A percentile compares a stretch with the other conserved stretches of the same genome.
These are phyloP conservation scores for Orcinus orca DNA, from an alignment of 2,113 vertebrate species.

Conservation along the genomic window DNA sequence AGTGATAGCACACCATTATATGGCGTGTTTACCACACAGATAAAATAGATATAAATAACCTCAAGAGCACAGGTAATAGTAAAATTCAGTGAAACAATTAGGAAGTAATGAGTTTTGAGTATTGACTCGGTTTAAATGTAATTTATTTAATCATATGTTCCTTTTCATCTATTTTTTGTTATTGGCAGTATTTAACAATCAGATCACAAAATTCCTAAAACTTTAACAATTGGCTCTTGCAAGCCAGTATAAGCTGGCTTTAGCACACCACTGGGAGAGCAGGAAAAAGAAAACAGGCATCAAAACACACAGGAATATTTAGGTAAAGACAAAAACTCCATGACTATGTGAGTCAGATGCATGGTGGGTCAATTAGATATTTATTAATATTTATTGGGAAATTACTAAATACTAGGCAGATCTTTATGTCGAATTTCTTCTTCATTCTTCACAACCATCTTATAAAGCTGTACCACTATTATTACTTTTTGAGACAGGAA, in stretches of 20 bases:
- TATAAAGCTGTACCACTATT: neutral
- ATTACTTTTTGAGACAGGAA: neutral
- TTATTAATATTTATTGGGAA: neutral
- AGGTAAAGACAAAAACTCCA: neutral
- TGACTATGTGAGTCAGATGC: neutral
- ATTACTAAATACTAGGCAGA: neutral
- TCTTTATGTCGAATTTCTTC: neutral
- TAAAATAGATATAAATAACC: neutral
- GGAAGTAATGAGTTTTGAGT: neutral
- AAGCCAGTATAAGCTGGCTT: neutral
- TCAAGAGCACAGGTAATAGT: neutral
- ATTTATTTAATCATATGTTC: neutral
- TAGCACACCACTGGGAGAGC: neutral
- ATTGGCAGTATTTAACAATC: neutral
- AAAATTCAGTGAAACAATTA: neutral
- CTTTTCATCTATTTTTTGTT: neutral
- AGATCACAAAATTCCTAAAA: neutral
- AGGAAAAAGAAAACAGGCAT: neutral
- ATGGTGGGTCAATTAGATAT: neutral
- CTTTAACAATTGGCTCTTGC: neutral
- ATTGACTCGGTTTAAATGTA: neutral
- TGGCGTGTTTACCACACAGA: neutral
- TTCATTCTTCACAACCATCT: neutral
- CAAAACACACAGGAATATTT: neutral
- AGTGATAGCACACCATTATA: no score